Conservation (phyloP, 2,113 vertebrate genomes). For the Anarrhichthys ocellatus region DNA sequence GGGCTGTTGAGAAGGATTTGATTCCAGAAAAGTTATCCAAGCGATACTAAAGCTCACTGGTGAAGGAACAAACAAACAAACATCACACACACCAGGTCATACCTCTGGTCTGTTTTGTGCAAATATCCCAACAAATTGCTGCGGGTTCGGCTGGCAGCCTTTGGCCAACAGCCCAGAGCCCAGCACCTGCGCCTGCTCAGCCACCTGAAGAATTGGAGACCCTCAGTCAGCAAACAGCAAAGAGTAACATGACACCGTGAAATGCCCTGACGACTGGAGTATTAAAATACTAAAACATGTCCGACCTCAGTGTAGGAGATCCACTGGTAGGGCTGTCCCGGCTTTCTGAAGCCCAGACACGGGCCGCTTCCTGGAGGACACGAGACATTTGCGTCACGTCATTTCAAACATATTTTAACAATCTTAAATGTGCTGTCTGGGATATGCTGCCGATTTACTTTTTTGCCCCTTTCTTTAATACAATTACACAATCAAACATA, state of each 20-base stretch:
- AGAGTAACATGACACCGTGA: neutral
- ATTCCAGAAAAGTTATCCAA: neutral
- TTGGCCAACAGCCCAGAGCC: constrained; percentile 84
- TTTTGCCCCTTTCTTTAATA: neutral
- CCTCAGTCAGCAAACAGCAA: constrained; percentile 17
- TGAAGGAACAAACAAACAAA: neutral
- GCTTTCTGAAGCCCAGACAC: constrained; percentile 84
- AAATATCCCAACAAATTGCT: constrained; percentile 84
- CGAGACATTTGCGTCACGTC: neutral
- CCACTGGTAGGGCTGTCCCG: constrained; percentile 84
- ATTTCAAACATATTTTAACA: neutral
- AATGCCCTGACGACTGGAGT: neutral
- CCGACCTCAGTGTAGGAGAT: constrained; percentile 85
- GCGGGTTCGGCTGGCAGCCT: constrained; percentile 80
- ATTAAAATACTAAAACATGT: neutral
- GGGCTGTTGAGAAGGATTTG: neutral
- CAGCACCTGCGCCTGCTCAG: constrained; percentile 78
- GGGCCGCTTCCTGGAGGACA: constrained; percentile 76
- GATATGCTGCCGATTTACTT: neutral
- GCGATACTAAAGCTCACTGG: neutral
- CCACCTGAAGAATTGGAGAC: constrained; percentile 73
- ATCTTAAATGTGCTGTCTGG: neutral
- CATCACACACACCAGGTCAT: neutral
- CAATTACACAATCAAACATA: neutral
- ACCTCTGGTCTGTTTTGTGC: constrained; percentile 87